Evolutionary conservation across 2,888 invertebrate genomes (phyloP).

Genomic region (Metopia argyrocephala): DNA sequence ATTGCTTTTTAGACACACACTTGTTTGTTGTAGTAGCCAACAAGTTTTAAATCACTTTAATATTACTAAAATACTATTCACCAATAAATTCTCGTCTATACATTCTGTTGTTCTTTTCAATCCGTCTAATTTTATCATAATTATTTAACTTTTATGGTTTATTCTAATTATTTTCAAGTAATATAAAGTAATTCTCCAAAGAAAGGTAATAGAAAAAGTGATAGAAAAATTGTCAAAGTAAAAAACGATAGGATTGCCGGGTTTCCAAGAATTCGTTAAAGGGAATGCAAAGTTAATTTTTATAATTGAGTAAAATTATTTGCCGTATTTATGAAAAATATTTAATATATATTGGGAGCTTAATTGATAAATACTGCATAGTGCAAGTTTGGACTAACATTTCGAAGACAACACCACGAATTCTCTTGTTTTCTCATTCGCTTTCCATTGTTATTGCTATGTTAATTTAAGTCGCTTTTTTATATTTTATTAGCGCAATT

Average conservation of each 20-base stretch:
- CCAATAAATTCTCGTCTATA: background rate
- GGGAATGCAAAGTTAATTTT: background rate
- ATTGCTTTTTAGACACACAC: constrained; percentile 34
- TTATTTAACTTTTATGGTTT: constrained; percentile 27
- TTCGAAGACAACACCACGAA: too few relatives aligned
- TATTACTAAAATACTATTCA: background rate
- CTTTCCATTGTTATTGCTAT: too few relatives aligned
- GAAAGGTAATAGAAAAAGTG: constrained; percentile 6
- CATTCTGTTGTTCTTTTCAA: constrained; percentile 7
- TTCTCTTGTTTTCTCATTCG: too few relatives aligned
- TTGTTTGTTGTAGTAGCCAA: background rate
- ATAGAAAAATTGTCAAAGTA: constrained; percentile 11
- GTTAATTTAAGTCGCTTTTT: too few relatives aligned
- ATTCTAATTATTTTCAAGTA: constrained; percentile 17
- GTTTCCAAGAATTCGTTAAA: background rate
- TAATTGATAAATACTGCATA: too few relatives aligned
- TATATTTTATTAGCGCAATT: too few relatives aligned
- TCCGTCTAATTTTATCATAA: constrained; percentile 14
- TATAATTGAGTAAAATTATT: too few relatives aligned
- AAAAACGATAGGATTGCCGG: constrained; percentile 16
- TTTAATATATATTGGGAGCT: too few relatives aligned
- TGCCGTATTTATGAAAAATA: too few relatives aligned
- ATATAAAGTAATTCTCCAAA: background rate
- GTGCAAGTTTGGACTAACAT: too few relatives aligned
- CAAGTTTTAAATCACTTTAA: background rate